Percentiles rank a stretch among this genome's conserved stretches.
phyloP scores from a whole-genome alignment of 2,113 vertebrate species.

The Pangasianodon gigas region DNA sequence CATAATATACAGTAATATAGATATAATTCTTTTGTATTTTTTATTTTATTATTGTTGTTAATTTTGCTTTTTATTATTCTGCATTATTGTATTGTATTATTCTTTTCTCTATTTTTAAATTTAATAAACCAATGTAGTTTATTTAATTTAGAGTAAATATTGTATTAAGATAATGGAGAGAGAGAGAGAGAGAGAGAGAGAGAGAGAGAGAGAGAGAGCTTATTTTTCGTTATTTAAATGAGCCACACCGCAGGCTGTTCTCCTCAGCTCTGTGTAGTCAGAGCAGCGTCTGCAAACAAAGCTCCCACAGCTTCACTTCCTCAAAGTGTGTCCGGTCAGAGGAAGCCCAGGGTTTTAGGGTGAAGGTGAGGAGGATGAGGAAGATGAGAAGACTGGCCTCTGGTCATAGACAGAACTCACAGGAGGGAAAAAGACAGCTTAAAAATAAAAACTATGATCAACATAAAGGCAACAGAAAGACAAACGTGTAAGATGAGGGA shows the following conservation, averaged over 20 bases:
- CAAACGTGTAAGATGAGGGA: not conserved
- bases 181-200: not conserved
- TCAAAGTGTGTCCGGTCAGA: slow-evolving; percentile 8
- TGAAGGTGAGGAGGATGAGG: slow-evolving; percentile 29
- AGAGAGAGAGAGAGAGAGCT: not conserved
- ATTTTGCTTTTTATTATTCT: not conserved
- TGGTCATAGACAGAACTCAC: slow-evolving; percentile 26
- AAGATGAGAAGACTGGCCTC: not conserved
- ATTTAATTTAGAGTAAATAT: too few species aligned
- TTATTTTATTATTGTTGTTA: too few species aligned
- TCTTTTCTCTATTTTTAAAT: not conserved
- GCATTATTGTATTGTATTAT: not conserved
- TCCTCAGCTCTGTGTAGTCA: not conserved
- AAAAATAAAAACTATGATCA: not conserved
- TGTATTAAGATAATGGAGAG: not conserved
- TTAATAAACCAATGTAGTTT: too few species aligned
- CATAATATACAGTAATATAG: not conserved
- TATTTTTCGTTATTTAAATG: slow-evolving; percentile 48
- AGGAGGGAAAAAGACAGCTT: not conserved
- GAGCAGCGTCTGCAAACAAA: slow-evolving; percentile 11
- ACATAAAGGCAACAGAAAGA: not conserved
- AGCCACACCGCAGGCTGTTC: slow-evolving; percentile 26
- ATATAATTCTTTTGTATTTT: too few species aligned
- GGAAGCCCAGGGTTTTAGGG: slow-evolving; percentile 24
- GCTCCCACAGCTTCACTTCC: slow-evolving; percentile 29